These are phyloP conservation scores for Acrocera orbiculus DNA, from an alignment of 2,888 invertebrate genomes.

Conservation along the genomic window DNA sequence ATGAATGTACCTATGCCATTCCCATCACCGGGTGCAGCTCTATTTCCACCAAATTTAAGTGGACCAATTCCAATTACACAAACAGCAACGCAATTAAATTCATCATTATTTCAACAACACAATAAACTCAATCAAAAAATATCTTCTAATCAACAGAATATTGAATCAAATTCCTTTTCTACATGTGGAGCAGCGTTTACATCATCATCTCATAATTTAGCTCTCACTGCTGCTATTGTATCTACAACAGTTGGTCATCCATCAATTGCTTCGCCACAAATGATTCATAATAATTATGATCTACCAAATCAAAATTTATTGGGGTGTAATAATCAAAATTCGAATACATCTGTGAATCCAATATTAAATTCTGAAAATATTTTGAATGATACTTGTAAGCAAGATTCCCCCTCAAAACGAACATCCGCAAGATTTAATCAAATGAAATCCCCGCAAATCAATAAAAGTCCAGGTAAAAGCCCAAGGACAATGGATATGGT, in stretches of 20 bases:
- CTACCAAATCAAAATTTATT: constrained; percentile 9
- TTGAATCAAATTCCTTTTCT: constrained; percentile 4
- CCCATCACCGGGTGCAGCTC: constrained; percentile 45
- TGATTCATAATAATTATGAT: constrained; percentile 17
- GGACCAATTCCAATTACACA: constrained; percentile 7
- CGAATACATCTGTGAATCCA: constrained; percentile 10
- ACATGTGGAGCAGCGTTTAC: constrained; percentile 59
- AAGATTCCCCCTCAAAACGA: constrained; percentile 25
- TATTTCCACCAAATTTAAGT: constrained; percentile 38
- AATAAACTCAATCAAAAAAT: constrained; percentile 3
- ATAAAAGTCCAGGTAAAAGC: constrained; percentile 50
- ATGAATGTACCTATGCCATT: constrained; percentile 38
- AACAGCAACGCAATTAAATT: constrained; percentile 2
- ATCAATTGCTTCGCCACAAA: constrained; percentile 11
- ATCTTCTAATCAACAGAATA: constrained; percentile 1
- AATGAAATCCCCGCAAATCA: constrained; percentile 37
- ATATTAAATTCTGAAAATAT: background rate
- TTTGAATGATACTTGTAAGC: constrained; percentile 12
- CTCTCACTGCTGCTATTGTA: constrained; percentile 63
- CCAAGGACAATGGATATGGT: constrained; percentile 40
- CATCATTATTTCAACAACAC: constrained; percentile 6
- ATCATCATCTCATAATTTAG: constrained; percentile 65
- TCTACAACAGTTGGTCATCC: constrained; percentile 38
- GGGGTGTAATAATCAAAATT: constrained; percentile 13
- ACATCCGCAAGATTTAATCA: constrained; percentile 20